Evolutionary conservation across 37 sponge, comb jelly and placozoan species (phyloP), one percentile per base, ranked within the genome.

Genomic region (Amphimedon queenslandica): DNA sequence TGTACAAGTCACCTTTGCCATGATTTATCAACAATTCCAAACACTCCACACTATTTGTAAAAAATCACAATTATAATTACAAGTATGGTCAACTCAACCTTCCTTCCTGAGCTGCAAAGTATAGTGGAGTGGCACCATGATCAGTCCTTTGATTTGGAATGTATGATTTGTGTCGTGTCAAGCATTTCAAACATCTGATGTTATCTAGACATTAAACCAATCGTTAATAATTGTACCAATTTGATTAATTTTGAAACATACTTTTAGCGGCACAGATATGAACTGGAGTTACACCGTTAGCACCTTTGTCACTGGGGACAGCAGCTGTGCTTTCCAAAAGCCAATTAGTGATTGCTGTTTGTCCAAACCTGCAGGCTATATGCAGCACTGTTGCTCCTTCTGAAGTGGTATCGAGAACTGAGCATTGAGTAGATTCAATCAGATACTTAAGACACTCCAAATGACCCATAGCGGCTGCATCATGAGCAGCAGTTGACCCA

Each of bases 51-150:
- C 94, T 88, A 28, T 56, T 32, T 11, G 1, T 35, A 1, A 23
- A 40, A 23, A 63, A 2, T 23, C 1, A 6, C 29, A 4, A 30
- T 2, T 5, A 3, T 16, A 66, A 66, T 5, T 3, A 8, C 2
- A 18, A 47, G 8, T 13, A 47, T 13, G 13, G 8, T 13, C 53
- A 18, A 47, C 13, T 47, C 53, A 47, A 87, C 93, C 95, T 73
- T 80, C 95, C 95, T 75, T 94, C 95, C 57, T 94, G 95, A 3
- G 95, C 91, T 20, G 95, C 91, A 66, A 94, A 94, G 76, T 94
- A 94, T 13, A 79, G 75, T 29, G 95, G 82, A 18, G 95, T 87
- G 21, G 95, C 95, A 43, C 91, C 95, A 42, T 90, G 91, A 4
- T 73, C 64, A 1, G 95, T 94, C 68, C 64, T 35, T 77, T 87